A percentile compares a stretch with the other conserved stretches of the same genome.
These are phyloP conservation scores for Aix galericulata DNA, from an alignment of 2,113 vertebrate species.

Conservation along the genomic window DNA sequence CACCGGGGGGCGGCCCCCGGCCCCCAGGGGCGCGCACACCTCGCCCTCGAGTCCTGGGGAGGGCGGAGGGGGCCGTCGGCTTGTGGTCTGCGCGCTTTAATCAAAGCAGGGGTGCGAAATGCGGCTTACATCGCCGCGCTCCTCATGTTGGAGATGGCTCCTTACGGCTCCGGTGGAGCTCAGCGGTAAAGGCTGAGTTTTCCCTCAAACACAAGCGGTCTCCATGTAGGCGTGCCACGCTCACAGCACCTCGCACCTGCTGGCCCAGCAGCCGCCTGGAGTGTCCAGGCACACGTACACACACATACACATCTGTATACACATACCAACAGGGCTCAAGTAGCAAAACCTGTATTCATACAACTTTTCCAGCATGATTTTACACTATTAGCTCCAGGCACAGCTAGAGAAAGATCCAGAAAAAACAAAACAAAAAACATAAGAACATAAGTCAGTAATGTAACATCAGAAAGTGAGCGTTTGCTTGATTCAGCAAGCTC, in stretches of 20 bases:
- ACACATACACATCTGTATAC: too few relatives aligned
- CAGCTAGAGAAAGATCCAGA: neutral
- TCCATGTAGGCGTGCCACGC: neutral
- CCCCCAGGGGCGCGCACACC: too few relatives aligned
- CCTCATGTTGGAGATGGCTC: neutral
- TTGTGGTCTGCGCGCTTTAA: neutral
- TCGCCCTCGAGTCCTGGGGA: neutral
- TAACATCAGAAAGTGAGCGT: too few relatives aligned
- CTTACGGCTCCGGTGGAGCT: neutral
- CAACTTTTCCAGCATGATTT: rapidly evolving
- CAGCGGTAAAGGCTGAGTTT: neutral
- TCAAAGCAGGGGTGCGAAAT: neutral
- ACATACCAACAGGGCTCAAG: rapidly evolving
- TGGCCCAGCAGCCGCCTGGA: neutral
- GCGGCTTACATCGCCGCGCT: too few relatives aligned
- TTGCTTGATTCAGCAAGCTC: neutral
- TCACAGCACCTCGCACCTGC: neutral
- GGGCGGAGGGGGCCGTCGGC: neutral
- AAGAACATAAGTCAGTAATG: too few relatives aligned
- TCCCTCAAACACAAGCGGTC: neutral
- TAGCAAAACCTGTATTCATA: neutral
- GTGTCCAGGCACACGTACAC: too few relatives aligned
- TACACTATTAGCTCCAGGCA: neutral
- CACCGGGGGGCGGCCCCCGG: neutral
- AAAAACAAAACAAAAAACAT: too few relatives aligned